Base-by-base conservation (phyloP, 2,888 invertebrate species). In the Pristionchus japonicus region DNA sequence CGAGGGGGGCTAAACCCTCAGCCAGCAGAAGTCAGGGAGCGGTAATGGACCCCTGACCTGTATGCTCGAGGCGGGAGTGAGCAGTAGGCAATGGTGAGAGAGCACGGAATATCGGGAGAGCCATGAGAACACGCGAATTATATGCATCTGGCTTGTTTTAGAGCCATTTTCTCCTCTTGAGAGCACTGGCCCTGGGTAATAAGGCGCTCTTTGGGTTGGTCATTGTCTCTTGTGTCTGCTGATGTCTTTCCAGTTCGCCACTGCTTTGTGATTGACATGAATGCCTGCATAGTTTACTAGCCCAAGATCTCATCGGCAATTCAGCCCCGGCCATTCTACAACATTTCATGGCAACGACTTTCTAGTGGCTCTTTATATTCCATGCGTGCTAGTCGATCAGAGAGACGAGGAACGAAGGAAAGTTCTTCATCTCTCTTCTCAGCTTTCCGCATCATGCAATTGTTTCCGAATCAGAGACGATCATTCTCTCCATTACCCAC, bases 11-110 rank as follows among this genome's bases (percentile, higher is more conserved):
- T 57, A 57, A 57, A 57, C 57, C 57, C 57, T 20, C 52, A 47
- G n/a, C 23, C 17, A 4, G 11, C 43, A 27, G 77, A 77, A 77
- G 77, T 47, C 77, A 77, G 57, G 9, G 23, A 23, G 23, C 27
- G n/a, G 77, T 47, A 77, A 77, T 77, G 77, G 77, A 77, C 77
- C 77, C 77, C 77, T 77, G 77, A 77, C 77, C 77, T 77, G 77
- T 77, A 77, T 77, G 77, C 23, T n/a, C n/a, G n/a, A n/a, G n/a
- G 70, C 37, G 70, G 37, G 37, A 37, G 70, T 37, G 43, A 31
- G 27, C 64, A 64, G 64, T 31, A 34, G 23, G 23, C 57, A 67
- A 13, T 3, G 13, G 64, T n/a, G 2, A 74, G 40, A 40, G 74
- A 23, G 43, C 23, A 27, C 11, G 43, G n/a, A 15, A 13, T 13